Percentiles rank a stretch among this genome's conserved stretches.
These are phyloP conservation scores for Uropetala carovei DNA, from an alignment of 2,888 invertebrate species.

Conservation along the genomic window DNA sequence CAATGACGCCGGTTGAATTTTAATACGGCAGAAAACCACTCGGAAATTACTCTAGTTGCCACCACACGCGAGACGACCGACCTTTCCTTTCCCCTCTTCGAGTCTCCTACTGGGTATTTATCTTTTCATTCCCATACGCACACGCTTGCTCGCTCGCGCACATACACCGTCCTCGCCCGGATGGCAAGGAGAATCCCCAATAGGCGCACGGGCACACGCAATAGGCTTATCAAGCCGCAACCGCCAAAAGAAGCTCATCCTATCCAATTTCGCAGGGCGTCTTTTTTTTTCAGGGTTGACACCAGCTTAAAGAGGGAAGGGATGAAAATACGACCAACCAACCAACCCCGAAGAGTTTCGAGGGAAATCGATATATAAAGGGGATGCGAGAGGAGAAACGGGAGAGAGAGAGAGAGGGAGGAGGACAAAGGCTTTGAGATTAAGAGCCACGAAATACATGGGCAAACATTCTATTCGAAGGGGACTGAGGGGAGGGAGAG, in stretches of 20 bases:
- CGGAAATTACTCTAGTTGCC: background rate
- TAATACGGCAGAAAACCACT: constrained; percentile 42
- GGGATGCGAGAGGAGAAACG: background rate
- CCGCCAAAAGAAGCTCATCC: constrained; percentile 51
- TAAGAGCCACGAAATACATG: constrained; percentile 32
- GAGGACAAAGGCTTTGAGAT: background rate
- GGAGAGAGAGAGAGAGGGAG: background rate
- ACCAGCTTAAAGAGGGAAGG: constrained; percentile 40
- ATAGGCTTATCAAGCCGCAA: constrained; percentile 24
- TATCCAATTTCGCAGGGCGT: constrained; percentile 33
- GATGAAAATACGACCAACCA: background rate
- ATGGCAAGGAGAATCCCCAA: background rate
- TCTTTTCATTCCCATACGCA: background rate
- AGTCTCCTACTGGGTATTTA: background rate
- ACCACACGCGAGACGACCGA: background rate
- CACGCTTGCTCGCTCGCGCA: background rate
- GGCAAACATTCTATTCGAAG: constrained; percentile 13
- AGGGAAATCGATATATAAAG: constrained; percentile 38
- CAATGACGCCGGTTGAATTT: constrained; percentile 33
- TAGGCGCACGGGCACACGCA: constrained; percentile 21
- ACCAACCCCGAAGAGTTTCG: background rate
- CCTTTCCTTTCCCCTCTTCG: background rate
- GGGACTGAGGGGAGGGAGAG: background rate
- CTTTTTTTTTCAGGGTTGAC: constrained; percentile 50
- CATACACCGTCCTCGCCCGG: background rate